A percentile compares a stretch with the other conserved stretches of the same genome.
Evolutionary conservation across 30 jellyfish, hydroid and myxozoan species (phyloP).

Genomic region (Turritopsis dohrnii): DNA sequence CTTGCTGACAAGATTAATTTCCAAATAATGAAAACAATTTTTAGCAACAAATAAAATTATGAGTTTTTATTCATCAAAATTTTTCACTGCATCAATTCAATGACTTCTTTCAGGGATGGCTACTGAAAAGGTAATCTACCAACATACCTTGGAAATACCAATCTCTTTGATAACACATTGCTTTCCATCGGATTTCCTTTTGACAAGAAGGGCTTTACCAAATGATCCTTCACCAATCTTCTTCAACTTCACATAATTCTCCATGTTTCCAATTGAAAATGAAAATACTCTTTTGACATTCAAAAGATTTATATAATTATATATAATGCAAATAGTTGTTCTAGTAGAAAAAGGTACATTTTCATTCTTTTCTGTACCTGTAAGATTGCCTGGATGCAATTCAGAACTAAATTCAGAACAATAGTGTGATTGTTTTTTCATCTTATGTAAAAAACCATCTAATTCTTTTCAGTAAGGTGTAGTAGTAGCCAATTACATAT

Average conservation of each 20-base stretch:
- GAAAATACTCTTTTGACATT: no score
- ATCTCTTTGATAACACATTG: constrained; percentile 82
- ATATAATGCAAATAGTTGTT: no score
- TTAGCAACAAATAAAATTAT: neutral
- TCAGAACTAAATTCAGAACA: no score
- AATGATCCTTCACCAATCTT: constrained; percentile 94
- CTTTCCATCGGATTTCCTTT: constrained; percentile 60
- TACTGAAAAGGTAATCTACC: neutral
- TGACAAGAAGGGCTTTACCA: constrained; percentile 87
- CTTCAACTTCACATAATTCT: constrained; percentile 55
- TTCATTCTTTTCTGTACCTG: no score
- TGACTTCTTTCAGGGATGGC: neutral
- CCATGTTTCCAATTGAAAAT: constrained; percentile 43
- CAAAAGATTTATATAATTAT: no score
- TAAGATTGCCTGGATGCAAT: no score
- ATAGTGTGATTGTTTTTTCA: no score
- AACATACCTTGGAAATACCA: constrained; percentile 58
- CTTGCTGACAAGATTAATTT: no score
- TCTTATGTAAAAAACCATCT: no score
- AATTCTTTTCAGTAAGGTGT: no score
- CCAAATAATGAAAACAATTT: neutral
- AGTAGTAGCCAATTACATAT: no score
- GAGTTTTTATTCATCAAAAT: constrained; percentile 11
- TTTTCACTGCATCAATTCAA: neutral
- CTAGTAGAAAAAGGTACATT: no score